Conservation (phyloP, 2,888 invertebrate genomes). For the Thysanoteuthis rhombus region DNA sequence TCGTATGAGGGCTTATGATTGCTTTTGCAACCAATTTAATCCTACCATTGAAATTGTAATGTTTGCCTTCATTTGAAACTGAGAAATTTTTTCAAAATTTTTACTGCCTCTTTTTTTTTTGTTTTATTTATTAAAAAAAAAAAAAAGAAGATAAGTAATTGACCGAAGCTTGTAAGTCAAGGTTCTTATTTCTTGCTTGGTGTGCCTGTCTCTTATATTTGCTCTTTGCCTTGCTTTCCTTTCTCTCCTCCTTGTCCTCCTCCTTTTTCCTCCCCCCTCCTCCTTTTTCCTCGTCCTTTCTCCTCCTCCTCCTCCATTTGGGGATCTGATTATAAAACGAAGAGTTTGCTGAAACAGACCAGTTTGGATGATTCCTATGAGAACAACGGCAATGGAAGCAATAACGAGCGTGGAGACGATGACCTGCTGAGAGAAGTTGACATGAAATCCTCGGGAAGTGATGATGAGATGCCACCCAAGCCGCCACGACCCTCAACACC, state of each 20-base stretch:
- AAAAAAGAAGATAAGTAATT: background rate
- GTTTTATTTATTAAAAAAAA: background rate
- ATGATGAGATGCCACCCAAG: constrained; percentile 72
- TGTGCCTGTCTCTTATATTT: constrained; percentile 31
- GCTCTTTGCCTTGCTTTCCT: constrained; percentile 22
- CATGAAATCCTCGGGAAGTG: constrained; percentile 91
- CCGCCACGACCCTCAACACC: constrained; percentile 75
- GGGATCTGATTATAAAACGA: constrained; percentile 41
- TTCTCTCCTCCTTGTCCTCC: background rate
- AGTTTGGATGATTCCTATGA: constrained; percentile 86
- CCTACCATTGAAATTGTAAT: background rate
- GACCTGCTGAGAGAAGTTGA: constrained; percentile 80
- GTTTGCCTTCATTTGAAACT: background rate
- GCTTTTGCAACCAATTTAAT: too few species aligned
- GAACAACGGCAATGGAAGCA: constrained; percentile 72
- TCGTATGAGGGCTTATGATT: too few species aligned
- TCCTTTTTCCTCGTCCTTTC: constrained; percentile 34
- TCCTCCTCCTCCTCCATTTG: constrained; percentile 35
- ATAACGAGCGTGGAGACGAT: constrained; percentile 68
- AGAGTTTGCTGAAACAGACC: constrained; percentile 88
- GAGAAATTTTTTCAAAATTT: background rate
- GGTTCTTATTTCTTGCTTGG: constrained; percentile 19
- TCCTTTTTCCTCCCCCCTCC: constrained; percentile 35
- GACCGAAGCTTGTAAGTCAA: background rate
- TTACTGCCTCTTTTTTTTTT: background rate